These are phyloP conservation scores for Caenorhabditis uteleia DNA, from an alignment of 2,888 invertebrate genomes.

Conservation along the genomic window DNA sequence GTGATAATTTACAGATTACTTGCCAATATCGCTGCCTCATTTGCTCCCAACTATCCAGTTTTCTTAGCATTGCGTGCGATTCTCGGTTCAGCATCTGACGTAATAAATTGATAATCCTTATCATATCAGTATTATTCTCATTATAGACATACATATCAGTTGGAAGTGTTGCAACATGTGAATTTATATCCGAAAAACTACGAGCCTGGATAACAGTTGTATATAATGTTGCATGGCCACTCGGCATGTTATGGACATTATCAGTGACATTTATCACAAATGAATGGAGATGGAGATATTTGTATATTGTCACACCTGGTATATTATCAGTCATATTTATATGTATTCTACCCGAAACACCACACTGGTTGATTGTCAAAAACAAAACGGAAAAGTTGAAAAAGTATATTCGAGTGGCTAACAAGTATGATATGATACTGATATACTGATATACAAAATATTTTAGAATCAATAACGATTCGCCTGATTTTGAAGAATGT, in stretches of 20 bases:
- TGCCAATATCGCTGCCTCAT: constrained; percentile 22
- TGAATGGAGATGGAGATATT: constrained; percentile 37
- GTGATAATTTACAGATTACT: constrained; percentile 5
- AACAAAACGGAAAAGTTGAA: constrained; percentile 24
- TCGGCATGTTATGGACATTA: constrained; percentile 35
- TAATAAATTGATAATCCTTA: background rate
- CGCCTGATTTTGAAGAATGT: constrained; percentile 26
- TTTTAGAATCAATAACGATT: constrained; percentile 19
- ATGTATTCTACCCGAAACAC: constrained; percentile 25
- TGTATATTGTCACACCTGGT: constrained; percentile 14
- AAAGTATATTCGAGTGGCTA: constrained; percentile 31
- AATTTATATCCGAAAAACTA: constrained; percentile 30
- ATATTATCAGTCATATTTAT: constrained; percentile 3
- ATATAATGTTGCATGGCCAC: constrained; percentile 36
- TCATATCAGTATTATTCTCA: background rate
- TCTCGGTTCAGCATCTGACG: constrained; percentile 34
- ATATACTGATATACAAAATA: background rate
- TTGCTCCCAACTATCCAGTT: constrained; percentile 22
- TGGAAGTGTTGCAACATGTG: constrained; percentile 31
- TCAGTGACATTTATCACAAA: constrained; percentile 22
- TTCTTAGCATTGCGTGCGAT: constrained; percentile 24
- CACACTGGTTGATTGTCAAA: constrained; percentile 34
- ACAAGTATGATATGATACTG: constrained; percentile 5
- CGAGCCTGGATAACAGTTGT: constrained; percentile 38
- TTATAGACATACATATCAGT: constrained; percentile 36